These are phyloP conservation scores for Agrotis ipsilon DNA, from an alignment of 2,888 invertebrate species.

Conservation along the genomic window DNA sequence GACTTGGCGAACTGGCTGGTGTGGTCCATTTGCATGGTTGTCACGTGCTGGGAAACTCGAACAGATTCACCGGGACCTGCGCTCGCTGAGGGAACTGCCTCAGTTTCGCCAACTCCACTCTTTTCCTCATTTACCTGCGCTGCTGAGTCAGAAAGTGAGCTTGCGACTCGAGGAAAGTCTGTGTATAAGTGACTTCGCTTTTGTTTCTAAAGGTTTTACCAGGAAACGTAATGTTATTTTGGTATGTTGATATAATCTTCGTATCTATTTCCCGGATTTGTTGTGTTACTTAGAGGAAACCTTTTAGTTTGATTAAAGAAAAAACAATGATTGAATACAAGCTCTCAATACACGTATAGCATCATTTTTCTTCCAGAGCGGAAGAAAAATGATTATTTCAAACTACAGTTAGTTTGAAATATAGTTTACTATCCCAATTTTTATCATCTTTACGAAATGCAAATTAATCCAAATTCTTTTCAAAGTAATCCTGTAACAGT, in stretches of 20 bases:
- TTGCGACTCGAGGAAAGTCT: constrained; percentile 25
- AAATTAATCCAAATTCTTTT: constrained; percentile 4
- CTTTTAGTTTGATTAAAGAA: background rate
- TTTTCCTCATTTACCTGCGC: constrained; percentile 46
- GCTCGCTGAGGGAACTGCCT: constrained; percentile 44
- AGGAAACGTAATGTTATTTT: constrained; percentile 11
- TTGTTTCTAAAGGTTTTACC: background rate
- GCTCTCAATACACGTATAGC: background rate
- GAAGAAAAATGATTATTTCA: too few species aligned
- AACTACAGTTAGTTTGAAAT: background rate
- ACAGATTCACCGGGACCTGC: constrained; percentile 70
- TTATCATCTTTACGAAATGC: background rate
- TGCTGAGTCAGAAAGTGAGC: constrained; percentile 21
- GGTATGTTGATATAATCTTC: background rate
- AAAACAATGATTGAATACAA: background rate
- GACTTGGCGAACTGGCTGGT: constrained; percentile 44
- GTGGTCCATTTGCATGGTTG: constrained; percentile 72
- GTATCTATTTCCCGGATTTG: background rate
- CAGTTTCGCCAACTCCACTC: constrained; percentile 50
- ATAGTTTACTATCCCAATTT: background rate
- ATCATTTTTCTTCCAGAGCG: background rate
- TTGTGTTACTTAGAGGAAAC: background rate
- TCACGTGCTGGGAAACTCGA: constrained; percentile 77
- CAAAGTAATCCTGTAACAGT: background rate
- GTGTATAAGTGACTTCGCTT: constrained; percentile 22